A percentile compares a stretch with the other conserved stretches of the same genome.
Conservation (phyloP, 2,113 vertebrate species). For the Cyanoramphus novaezelandiae region DNA sequence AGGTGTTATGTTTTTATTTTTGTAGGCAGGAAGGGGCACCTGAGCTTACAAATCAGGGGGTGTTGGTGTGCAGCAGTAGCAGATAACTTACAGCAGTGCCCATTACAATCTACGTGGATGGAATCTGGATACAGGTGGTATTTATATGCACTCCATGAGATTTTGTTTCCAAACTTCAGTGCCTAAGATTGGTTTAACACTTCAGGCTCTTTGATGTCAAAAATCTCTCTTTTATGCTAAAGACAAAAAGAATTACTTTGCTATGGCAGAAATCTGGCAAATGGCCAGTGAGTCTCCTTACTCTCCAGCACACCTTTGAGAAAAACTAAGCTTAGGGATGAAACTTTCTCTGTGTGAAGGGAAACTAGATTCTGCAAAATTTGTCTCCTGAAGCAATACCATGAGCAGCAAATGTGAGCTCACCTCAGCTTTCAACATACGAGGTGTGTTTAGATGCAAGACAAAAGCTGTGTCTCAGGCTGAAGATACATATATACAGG, state of each 20-base stretch:
- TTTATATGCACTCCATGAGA: background rate
- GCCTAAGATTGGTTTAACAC: background rate
- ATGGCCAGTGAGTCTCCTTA: background rate
- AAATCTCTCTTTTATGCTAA: background rate
- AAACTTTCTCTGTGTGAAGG: background rate
- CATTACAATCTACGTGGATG: background rate
- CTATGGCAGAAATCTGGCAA: background rate
- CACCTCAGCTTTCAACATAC: background rate
- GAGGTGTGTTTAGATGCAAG: background rate
- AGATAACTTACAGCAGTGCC: background rate
- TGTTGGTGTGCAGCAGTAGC: background rate
- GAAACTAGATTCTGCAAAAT: slow-evolving; percentile 3
- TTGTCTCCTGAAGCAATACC: background rate
- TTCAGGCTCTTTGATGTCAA: background rate
- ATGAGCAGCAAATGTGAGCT: background rate
- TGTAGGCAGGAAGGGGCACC: slow-evolving; percentile 3
- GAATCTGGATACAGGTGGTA: background rate
- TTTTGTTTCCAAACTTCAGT: background rate
- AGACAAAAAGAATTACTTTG: background rate
- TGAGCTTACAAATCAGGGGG: background rate
- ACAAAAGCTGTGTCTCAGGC: background rate
- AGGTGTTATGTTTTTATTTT: background rate
- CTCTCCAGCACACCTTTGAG: background rate
- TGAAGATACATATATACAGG: background rate
- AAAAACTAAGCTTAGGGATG: background rate